Evolutionary conservation across 1,140 invertebrate genomes (phyloP), one percentile per base, ranked within the genome.

Genomic region (Drosophila rufa): DNA sequence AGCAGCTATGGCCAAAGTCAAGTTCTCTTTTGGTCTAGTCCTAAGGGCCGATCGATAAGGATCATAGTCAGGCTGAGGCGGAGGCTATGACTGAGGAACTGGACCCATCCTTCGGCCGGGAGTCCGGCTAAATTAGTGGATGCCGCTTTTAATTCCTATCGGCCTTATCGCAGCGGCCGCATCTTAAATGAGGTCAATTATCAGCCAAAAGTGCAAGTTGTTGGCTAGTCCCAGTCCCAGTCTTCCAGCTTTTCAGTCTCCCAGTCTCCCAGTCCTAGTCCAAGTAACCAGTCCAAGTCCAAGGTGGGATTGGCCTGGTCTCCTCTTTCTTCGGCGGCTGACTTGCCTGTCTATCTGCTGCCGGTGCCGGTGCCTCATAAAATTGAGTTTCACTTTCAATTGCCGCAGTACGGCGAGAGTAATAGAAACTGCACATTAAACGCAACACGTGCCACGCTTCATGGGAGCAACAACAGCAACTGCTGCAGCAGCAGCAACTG

Each of bases 391-490:
- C 84, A 89, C 84, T 89, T 89, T 89, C 84, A 75, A 77, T 80
- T 70, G 83, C 70, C 60, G 56, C 50, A 59, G 59, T 64, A 43
- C 47, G 79, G 83, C 80, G 80, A 89, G 83, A 90, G 84, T 89
- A 89, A 90, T 90, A 89, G 84, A 89, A 89, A 89, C 85, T 89
- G 84, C 85, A 89, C 85, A 90, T 89, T 90, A 89, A 89, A 90
- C 74, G 75, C 70, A 90, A 85, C 85, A 89, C 85, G 85, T 90
- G 85, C 85, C 81, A 89, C 85, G 85, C 85, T 89, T 90, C 78
- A 89, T 89, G 85, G 81, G 84, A 90, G 77, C 80, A 89, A 62
- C 82, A 56, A 38, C 62, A 67, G 30, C 46, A 27, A 42, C 25
- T 53, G 40, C 60, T 59, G 40, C 64, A 64, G 65, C 55, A 53